These are phyloP conservation scores for Hemiprocne comata DNA, from an alignment of 2,113 vertebrate species.

Conservation along the genomic window DNA sequence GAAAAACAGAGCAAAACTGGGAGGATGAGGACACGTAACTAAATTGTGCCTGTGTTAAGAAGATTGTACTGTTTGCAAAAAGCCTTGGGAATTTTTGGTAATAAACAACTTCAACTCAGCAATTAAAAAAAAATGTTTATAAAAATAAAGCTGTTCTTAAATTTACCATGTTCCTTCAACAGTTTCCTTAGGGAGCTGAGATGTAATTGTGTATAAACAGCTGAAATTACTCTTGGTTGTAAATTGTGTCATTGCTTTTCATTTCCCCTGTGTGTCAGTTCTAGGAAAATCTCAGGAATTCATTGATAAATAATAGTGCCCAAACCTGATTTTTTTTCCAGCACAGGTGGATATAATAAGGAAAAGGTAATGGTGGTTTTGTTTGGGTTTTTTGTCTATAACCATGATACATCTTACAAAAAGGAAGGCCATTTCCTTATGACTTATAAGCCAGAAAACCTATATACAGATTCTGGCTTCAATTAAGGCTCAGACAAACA, in stretches of 20 bases:
- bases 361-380: not conserved
- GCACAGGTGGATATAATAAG: not conserved
- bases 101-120: constrained; percentile 42
- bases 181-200: constrained; percentile 50
- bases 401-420: not conserved
- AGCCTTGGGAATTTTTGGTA: constrained; percentile 53
- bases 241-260: constrained; percentile 40
- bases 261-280: not conserved
- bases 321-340: not conserved
- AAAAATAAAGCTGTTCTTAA: constrained; percentile 68
- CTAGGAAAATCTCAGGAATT: constrained; percentile 32
- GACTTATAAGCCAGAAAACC: not conserved
- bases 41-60: not conserved
- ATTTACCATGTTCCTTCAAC: constrained; percentile 49
- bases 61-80: constrained; percentile 13
- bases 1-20: not conserved
- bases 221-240: constrained; percentile 42
- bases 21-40: not conserved
- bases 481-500: not conserved
- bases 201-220: constrained; percentile 51
- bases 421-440: not conserved
- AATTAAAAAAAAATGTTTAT: constrained; percentile 54
- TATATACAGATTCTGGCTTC: not conserved
- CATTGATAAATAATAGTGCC: constrained; percentile 2
- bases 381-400: not conserved